Conservation (phyloP, 2,113 vertebrate species). For the Urocolius indicus region DNA sequence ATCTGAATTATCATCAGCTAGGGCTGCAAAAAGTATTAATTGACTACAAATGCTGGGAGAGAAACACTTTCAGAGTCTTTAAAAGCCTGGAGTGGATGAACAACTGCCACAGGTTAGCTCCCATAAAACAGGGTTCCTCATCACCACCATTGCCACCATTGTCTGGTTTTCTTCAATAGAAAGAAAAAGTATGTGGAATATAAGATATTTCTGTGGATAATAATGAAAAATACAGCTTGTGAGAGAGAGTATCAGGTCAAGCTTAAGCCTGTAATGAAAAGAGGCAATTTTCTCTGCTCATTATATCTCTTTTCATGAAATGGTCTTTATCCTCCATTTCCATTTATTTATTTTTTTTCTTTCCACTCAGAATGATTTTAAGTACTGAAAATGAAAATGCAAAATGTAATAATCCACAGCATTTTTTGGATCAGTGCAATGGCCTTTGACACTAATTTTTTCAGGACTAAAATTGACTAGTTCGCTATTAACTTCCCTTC, state of each 20-base stretch:
- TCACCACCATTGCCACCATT: background rate
- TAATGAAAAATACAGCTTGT: constrained; percentile 33
- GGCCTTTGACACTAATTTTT: background rate
- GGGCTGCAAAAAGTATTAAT: constrained; percentile 34
- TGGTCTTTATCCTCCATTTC: background rate
- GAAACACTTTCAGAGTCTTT: background rate
- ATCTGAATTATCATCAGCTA: background rate
- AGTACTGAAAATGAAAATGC: background rate
- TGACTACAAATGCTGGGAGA: background rate
- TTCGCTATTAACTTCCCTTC: background rate
- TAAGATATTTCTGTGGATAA: constrained; percentile 32
- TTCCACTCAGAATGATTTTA: background rate
- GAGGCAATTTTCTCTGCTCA: constrained; percentile 49
- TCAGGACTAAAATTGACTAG: background rate
- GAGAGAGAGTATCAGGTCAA: constrained; percentile 32
- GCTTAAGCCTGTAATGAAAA: constrained; percentile 39
- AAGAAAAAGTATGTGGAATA: constrained; percentile 28
- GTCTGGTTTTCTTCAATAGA: constrained; percentile 14
- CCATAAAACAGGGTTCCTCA: background rate
- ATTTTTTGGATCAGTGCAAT: background rate
- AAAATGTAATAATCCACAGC: background rate
- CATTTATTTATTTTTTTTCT: constrained; percentile 30
- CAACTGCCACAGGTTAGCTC: background rate
- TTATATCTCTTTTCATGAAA: constrained; percentile 29
- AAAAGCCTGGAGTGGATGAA: background rate